Evolutionary conservation across 2,797 vertebrate species (phyloP).

Genomic region (Premnoplex brunnescens): DNA sequence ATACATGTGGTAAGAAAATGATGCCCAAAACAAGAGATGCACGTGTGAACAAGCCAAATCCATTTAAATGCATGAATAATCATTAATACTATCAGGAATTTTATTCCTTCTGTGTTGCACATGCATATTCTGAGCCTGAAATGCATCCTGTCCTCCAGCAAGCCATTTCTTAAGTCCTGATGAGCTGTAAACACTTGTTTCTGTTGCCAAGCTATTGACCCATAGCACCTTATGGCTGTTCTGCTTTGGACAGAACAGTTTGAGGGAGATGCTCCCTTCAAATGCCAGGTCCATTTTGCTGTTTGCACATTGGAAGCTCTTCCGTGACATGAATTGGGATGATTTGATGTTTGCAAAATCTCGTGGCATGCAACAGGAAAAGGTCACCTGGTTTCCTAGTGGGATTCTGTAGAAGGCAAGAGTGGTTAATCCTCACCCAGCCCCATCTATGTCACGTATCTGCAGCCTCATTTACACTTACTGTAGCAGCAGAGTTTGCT

Average conservation of each 20-base stretch:
- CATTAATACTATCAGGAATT: background rate
- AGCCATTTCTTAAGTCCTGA: background rate
- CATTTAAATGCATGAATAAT: background rate
- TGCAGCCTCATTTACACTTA: conserved; percentile 15
- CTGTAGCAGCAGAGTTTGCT: background rate
- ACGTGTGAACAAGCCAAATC: accelerated
- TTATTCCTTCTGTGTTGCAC: background rate
- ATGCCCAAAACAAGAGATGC: background rate
- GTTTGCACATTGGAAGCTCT: background rate
- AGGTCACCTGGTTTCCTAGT: background rate
- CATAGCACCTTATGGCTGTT: background rate
- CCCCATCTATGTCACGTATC: background rate
- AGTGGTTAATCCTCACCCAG: background rate
- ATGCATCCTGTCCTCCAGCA: background rate
- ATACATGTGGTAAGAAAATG: background rate
- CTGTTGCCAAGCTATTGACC: conserved; percentile 21
- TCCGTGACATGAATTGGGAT: background rate
- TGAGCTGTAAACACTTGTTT: background rate
- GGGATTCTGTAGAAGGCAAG: background rate
- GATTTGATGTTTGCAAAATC: background rate
- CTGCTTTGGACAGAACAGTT: conserved; percentile 4
- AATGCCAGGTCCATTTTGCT: background rate
- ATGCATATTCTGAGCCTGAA: background rate
- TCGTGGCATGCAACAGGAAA: background rate
- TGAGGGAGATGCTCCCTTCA: conserved; percentile 18